These are phyloP conservation scores for Sciurus vulgaris DNA, from an alignment of 2,797 vertebrate species.

Conservation along the genomic window DNA sequence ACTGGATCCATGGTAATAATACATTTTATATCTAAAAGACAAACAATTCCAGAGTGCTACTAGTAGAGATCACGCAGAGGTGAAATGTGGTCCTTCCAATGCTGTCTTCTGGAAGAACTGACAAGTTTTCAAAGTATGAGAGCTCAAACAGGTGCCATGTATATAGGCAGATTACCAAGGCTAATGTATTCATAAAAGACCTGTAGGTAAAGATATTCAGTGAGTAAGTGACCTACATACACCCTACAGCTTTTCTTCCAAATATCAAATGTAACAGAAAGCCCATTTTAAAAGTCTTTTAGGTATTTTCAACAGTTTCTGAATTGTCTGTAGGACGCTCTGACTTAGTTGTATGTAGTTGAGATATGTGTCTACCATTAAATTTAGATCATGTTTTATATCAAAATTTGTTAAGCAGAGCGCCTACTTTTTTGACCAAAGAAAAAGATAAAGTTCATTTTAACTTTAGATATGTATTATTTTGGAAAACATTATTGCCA, in stretches of 20 bases:
- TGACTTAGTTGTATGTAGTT: slow-evolving; percentile 91
- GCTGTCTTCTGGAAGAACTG: too few relatives aligned
- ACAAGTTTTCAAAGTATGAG: slow-evolving; percentile 56
- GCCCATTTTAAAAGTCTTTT: slow-evolving; percentile 67
- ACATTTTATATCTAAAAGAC: too few relatives aligned
- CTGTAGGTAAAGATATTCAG: slow-evolving; percentile 52
- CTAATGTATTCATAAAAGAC: slow-evolving; percentile 62
- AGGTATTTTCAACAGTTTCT: slow-evolving; percentile 84
- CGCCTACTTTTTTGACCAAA: slow-evolving; percentile 67
- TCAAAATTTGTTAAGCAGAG: slow-evolving; percentile 93
- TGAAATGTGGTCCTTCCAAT: too few relatives aligned
- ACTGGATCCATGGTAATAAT: too few relatives aligned
- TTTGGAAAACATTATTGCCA: background rate
- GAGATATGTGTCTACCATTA: slow-evolving; percentile 94
- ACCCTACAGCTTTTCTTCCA: slow-evolving; percentile 31
- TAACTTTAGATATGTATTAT: background rate
- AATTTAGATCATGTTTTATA: slow-evolving; percentile 83
- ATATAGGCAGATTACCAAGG: slow-evolving; percentile 75
- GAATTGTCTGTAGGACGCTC: slow-evolving; percentile 86
- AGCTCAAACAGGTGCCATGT: slow-evolving; percentile 67
- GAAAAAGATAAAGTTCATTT: background rate
- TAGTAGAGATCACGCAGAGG: too few relatives aligned
- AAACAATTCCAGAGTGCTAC: too few relatives aligned
- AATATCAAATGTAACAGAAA: slow-evolving; percentile 66
- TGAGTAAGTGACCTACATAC: slow-evolving; percentile 53